Base-by-base conservation (phyloP, 2,888 invertebrate species). In the Agrotis ipsilon region DNA sequence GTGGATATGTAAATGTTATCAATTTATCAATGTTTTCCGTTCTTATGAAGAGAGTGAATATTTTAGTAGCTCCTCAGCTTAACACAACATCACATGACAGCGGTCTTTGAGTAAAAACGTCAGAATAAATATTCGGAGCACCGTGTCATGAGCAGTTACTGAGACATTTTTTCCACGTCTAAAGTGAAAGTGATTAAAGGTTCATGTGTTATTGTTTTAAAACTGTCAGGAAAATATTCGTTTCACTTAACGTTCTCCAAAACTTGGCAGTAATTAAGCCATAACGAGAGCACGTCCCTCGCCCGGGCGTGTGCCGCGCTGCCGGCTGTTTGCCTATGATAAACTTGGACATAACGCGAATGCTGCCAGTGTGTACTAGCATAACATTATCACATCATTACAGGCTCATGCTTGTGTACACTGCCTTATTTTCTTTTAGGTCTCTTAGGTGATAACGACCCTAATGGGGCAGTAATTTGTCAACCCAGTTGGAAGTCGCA, bases 381-480 rank as follows among this genome's bases (percentile, higher is more conserved):
- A 73, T 78, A 79, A 79, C 63, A 79, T 84, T 84, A 82, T 79
- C 82, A 69, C 79, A 68, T 75, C 64, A 82, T 82, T 79, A 84
- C 60, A 51, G 54, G 21, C 60, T 55, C 57, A 32, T 14, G 49
- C 58, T 58, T 51, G 54, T 49, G 19, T 59, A 69, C 51, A 32
- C 6, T 39, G 32, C 48, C 39, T 67, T 58, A 21, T 78, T 61
- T 54, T 54, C 52, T 69, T 66, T 63, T 27, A 61, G 43, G 24
- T 27, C 49, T 72, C 49, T 45, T 55, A 55, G 14, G 52, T 24
- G 18, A 43, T 45, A 27, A 13, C 14, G 19, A 0, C 19, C 49
- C 11, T 74, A 52, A 75, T 52, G 18, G 39, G 13, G 14, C n/a
- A 18, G 13, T 59, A 19, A 57, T 52, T 45, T 39, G 49, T 48